Percentiles rank a stretch among this genome's conserved stretches.
Evolutionary conservation across 2,113 vertebrate genomes (phyloP).

Genomic region (Ovis aries): DNA sequence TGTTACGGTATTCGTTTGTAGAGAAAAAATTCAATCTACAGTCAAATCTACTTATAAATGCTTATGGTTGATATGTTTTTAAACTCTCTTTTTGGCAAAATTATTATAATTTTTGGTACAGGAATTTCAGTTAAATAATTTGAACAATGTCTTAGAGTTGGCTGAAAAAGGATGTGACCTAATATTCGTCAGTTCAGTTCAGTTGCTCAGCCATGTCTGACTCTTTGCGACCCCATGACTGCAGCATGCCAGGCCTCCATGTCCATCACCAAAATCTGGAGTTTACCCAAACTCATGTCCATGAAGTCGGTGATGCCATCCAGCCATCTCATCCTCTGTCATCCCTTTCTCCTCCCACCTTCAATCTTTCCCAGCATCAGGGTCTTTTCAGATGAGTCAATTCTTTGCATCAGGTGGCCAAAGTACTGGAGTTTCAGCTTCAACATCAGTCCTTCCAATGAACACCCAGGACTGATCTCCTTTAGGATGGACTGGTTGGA

Average conservation of each 20-base stretch:
- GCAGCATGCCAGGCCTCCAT: background rate
- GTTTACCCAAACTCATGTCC: background rate
- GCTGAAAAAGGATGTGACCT: background rate
- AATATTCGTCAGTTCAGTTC: background rate
- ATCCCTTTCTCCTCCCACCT: background rate
- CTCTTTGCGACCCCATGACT: background rate
- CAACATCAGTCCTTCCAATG: background rate
- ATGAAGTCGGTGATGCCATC: background rate
- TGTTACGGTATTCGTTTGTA: background rate
- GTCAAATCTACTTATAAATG: constrained; percentile 6
- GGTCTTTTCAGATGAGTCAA: background rate
- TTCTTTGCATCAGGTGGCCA: background rate
- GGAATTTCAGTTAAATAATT: constrained; percentile 13
- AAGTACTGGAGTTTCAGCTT: background rate
- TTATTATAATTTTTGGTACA: constrained; percentile 1
- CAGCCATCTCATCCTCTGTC: background rate
- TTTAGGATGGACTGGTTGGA: background rate
- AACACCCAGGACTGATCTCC: background rate
- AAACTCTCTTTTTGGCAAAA: constrained; percentile 8
- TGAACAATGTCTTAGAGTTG: constrained; percentile 2
- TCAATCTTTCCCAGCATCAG: background rate
- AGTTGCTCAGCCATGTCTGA: background rate
- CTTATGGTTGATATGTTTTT: background rate
- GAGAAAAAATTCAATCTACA: background rate
- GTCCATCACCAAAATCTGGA: background rate